phyloP scores from a whole-genome alignment of 2,797 vertebrate genomes.

The Halcyon chelicuti region DNA sequence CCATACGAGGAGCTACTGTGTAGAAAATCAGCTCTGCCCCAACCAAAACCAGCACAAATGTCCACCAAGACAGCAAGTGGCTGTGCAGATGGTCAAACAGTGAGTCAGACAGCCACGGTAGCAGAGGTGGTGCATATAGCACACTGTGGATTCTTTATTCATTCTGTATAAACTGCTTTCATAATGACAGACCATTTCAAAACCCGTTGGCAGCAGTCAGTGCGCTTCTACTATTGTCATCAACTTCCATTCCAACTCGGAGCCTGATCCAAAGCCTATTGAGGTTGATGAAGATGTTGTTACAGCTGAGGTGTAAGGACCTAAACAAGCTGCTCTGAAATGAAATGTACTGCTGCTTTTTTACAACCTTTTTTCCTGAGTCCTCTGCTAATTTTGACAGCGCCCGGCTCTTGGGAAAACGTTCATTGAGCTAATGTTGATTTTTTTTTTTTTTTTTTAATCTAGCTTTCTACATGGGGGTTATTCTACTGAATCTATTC shows the following conservation, averaged over 20 bases:
- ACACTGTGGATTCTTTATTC: not conserved
- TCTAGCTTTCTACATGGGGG: not conserved
- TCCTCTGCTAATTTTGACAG: not conserved
- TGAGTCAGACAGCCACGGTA: not conserved
- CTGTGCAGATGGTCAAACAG: not conserved
- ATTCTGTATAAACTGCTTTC: not conserved
- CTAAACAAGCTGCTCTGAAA: conserved; percentile 1
- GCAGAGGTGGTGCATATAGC: not conserved
- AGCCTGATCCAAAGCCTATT: not conserved
- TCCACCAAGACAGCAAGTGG: not conserved
- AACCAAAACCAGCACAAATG: not conserved
- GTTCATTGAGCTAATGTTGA: not conserved
- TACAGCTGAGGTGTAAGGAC: not conserved
- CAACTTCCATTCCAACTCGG: not conserved
- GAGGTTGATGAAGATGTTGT: conserved; percentile 1
- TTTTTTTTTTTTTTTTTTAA: not conserved
- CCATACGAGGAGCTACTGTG: not conserved
- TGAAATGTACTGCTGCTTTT: not conserved
- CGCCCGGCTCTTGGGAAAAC: not conserved
- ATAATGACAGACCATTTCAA: conserved; percentile 7
- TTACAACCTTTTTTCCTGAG: not conserved
- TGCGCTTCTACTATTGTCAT: not conserved
- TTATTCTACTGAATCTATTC: not conserved
- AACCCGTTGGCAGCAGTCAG: not conserved
- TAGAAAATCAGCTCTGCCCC: not conserved